These are phyloP conservation scores for Burhinus bistriatus DNA, from an alignment of 2,113 vertebrate species.

Conservation along the genomic window DNA sequence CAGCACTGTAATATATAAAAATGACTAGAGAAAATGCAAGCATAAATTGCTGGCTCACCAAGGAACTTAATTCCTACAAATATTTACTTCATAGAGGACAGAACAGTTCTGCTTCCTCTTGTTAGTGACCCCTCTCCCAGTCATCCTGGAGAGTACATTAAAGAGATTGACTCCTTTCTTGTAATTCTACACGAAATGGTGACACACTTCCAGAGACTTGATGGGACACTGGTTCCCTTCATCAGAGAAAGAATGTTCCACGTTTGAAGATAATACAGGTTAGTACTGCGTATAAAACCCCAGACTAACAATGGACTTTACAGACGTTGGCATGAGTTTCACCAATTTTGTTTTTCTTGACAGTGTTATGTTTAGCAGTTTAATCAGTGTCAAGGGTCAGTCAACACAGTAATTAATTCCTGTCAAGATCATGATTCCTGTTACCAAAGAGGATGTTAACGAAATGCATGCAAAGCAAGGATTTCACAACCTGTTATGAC, in stretches of 20 bases:
- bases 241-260: neutral
- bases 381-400: neutral
- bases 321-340: neutral
- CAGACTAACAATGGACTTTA: neutral
- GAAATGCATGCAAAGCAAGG: neutral
- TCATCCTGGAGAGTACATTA: neutral
- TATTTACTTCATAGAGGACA: neutral
- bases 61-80: neutral
- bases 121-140: neutral
- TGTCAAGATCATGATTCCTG: neutral
- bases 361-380: neutral
- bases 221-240: neutral
- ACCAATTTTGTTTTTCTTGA: neutral
- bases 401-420: neutral
- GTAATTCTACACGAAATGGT: neutral
- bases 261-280: neutral
- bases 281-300: neutral
- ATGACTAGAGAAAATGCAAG: constrained; percentile 32
- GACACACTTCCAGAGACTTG: neutral
- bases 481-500: neutral
- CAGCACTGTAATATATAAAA: neutral
- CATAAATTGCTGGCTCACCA: neutral
- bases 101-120: neutral
- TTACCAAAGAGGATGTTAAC: neutral
- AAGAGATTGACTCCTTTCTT: neutral